Base-by-base conservation (phyloP, 2,888 invertebrate genomes). In the Ophion costatus region DNA sequence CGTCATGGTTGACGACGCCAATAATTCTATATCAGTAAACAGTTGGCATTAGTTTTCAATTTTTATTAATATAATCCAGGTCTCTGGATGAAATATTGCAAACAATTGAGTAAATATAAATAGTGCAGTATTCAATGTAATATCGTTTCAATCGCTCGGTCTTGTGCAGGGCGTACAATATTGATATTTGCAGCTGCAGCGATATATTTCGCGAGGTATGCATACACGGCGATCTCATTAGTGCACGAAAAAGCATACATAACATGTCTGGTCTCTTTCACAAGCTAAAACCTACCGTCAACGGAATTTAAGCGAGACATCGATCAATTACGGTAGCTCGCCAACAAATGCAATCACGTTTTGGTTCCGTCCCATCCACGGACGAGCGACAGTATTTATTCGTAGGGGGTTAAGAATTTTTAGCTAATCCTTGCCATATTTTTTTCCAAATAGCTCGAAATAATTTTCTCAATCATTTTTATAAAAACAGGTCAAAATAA, bases 261-360 rank as follows among this genome's bases (percentile, higher is more conserved):
- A 78, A 63, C 57, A 38, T 14, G 64, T 51, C 24, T 42, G 66
- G 57, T 56, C 74, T 64, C 42, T 61, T 64, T 66, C 57, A 20
- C 63, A 24, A 74, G 56, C 17, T 42, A 38, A 29, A 73, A 77
- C 75, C 70, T 77, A 83, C 59, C 51, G 80, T 81, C 86, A 76
- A 73, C 74, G 45, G 51, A 76, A 56, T 76, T 82, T 61, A 76
- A 24, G 66, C 61, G 59, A 82, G 82, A 71, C 85, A 86, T 86
- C 85, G 77, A 87, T 87, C 87, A 86, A 86, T 87, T 86, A 87
- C 61, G 57, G 38, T 29, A 11, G 57, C 45, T 67, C 14, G 17
- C 63, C 59, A 69, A 69, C 67, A 22, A 79, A 74, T 59, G 80
- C 89, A 88, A 89, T 90, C 88, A 89, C 73, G 83, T 89, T 90